Evolutionary conservation across 2,888 invertebrate genomes (phyloP), one percentile per base, ranked within the genome.

Genomic region (Dynastes maya): DNA sequence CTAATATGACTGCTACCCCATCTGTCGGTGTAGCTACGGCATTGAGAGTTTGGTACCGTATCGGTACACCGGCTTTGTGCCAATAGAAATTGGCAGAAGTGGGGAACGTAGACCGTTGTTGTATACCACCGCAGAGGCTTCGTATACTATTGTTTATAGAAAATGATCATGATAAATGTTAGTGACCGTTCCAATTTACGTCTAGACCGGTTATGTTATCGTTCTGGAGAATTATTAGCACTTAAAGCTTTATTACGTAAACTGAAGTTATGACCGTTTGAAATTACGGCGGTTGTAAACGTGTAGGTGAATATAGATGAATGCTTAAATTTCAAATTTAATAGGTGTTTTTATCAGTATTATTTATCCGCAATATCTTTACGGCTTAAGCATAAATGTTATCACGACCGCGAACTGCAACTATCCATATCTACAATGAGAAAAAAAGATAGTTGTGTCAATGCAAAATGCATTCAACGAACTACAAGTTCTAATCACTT

Each of bases 131-230:
- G 27, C 29, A 27, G 22, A 51, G 13, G 29, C 8, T 9, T 68
- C 51, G 5, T 29, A 22, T 68, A 68, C 51, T 49, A 61, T 77
- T 77, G 49, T 77, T 77, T 71, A 80, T 81, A 80, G 79, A 76
- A 80, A 82, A 80, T 80, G 79, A 79, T 81, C 80, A 77, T 77
- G 80, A 81, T 82, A 82, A 81, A 81, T 81, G 55, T 68, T 27
- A 13, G 71, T 45, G 55, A 71, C 71, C 49, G 70, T 63, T 77
- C 63, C 71, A 61, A 49, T 70, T 70, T 71, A 71, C 63, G 71
- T 71, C 61, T 29, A 63, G 55, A 22, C 22, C 58, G 29, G 63
- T 77, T 61, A 51, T 37, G 71, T 71, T 71, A 51, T 77, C 71
- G 63, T 63, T 71, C 67, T n/a, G 27, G 77, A 61, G 55, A 68